phyloP scores from a whole-genome alignment of 2,113 vertebrate species.

The Pipa parva region DNA sequence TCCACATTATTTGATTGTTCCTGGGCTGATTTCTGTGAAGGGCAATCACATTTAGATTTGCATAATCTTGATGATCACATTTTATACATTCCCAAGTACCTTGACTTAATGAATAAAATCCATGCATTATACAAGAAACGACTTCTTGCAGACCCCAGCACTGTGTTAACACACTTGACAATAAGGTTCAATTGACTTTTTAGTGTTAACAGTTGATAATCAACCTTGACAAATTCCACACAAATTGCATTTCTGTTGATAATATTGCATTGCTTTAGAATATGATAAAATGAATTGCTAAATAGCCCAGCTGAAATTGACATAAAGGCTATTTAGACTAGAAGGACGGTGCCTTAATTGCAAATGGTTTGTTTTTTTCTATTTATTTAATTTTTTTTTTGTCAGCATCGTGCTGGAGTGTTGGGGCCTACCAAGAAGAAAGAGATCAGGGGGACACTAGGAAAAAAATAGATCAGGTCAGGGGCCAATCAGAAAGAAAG shows the following conservation, averaged over 20 bases:
- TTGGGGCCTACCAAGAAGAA: too few relatives aligned
- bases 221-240: conserved; percentile 40
- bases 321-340: conserved; percentile 1
- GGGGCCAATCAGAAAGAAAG: too few relatives aligned
- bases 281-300: conserved; percentile 20
- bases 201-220: conserved; percentile 40
- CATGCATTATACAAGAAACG: conserved; percentile 25
- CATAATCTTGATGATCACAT: conserved; percentile 41
- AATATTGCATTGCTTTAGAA: conserved; percentile 29
- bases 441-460: too few relatives aligned
- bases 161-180: conserved; percentile 30
- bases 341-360: too few relatives aligned
- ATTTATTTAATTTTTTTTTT: too few relatives aligned
- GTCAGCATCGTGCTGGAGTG: too few relatives aligned
- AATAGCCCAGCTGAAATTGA: conserved; percentile 2
- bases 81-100: conserved; percentile 39
- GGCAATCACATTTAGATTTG: conserved; percentile 42
- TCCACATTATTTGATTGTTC: conserved; percentile 41
- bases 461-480: too few relatives aligned
- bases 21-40: conserved; percentile 41
- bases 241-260: conserved; percentile 39
- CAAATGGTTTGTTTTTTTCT: neutral
- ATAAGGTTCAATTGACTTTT: conserved; percentile 41
- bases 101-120: conserved; percentile 38
- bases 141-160: conserved; percentile 1